A percentile compares a stretch with the other conserved stretches of the same genome.
Conservation (phyloP, 2,888 invertebrate species). For the Lissonota sp. region DNA sequence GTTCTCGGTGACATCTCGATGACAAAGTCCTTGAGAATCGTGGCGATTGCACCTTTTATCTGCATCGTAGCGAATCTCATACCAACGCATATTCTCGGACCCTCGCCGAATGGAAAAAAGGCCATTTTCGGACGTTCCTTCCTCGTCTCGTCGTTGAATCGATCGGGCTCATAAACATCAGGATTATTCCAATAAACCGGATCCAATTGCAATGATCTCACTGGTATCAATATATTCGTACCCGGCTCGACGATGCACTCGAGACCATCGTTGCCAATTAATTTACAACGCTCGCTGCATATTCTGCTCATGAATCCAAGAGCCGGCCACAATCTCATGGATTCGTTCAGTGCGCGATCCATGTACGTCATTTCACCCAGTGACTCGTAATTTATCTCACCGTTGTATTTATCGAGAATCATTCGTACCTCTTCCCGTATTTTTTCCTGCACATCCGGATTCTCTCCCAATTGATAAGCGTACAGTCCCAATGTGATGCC, state of each 20-base stretch:
- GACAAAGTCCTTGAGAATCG: constrained; percentile 55
- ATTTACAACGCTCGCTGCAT: constrained; percentile 63
- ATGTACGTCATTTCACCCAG: constrained; percentile 84
- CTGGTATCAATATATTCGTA: constrained; percentile 65
- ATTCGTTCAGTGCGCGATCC: constrained; percentile 82
- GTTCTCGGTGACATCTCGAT: constrained; percentile 58
- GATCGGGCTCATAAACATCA: constrained; percentile 59
- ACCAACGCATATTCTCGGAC: constrained; percentile 63
- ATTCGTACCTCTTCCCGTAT: constrained; percentile 83
- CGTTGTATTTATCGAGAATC: constrained; percentile 74
- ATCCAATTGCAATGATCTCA: constrained; percentile 63
- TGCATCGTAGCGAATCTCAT: constrained; percentile 55
- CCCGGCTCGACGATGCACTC: constrained; percentile 66
- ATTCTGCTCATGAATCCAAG: constrained; percentile 57
- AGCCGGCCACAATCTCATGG: constrained; percentile 65
- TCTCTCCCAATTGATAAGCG: constrained; percentile 82
- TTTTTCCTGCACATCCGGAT: constrained; percentile 83
- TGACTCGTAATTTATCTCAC: constrained; percentile 82
- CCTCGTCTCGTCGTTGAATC: constrained; percentile 55
- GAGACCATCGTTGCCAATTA: constrained; percentile 71
- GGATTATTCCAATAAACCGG: constrained; percentile 63
- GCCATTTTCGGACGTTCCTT: constrained; percentile 41
- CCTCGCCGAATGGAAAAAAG: constrained; percentile 63
- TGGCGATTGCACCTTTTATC: constrained; percentile 62
- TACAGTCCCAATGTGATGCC: constrained; percentile 83